Conservation (phyloP, 1,140 invertebrate species). For the Saccostrea glomerata region DNA sequence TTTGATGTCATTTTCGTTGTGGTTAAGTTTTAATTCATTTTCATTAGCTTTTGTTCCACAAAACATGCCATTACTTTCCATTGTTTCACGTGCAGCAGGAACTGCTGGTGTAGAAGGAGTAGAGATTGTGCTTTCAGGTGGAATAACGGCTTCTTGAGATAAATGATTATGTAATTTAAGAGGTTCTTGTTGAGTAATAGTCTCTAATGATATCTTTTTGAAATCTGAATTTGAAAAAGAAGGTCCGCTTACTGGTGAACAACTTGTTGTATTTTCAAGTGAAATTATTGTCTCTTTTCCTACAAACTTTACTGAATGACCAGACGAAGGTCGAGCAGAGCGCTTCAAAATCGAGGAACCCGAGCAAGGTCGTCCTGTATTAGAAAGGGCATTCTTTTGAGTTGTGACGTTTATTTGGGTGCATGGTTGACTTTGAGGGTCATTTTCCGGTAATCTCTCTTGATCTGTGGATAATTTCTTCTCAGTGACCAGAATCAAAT, state of each 20-base stretch:
- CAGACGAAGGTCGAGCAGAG: not conserved
- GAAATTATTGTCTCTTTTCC: not conserved
- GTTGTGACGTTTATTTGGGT: not conserved
- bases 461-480: not conserved
- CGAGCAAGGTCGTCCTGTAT: not conserved
- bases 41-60: not conserved
- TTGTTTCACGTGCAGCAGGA: not conserved
- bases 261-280: not conserved
- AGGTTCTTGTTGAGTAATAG: constrained; percentile 11
- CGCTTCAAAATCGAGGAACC: constrained; percentile 19
- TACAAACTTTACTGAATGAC: not conserved
- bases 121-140: not conserved
- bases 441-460: not conserved
- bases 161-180: not conserved
- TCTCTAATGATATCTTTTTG: not conserved
- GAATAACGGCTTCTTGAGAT: not conserved
- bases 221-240: not conserved
- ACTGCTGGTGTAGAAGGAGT: not conserved
- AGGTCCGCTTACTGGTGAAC: not conserved
- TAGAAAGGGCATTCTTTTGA: not conserved
- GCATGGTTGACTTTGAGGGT: not conserved
- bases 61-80: not conserved
- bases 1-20: not conserved
- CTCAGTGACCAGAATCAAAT: not conserved
- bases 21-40: not conserved